phyloP scores from a whole-genome alignment of 2,888 invertebrate species.

The Ormyrus thymus region DNA sequence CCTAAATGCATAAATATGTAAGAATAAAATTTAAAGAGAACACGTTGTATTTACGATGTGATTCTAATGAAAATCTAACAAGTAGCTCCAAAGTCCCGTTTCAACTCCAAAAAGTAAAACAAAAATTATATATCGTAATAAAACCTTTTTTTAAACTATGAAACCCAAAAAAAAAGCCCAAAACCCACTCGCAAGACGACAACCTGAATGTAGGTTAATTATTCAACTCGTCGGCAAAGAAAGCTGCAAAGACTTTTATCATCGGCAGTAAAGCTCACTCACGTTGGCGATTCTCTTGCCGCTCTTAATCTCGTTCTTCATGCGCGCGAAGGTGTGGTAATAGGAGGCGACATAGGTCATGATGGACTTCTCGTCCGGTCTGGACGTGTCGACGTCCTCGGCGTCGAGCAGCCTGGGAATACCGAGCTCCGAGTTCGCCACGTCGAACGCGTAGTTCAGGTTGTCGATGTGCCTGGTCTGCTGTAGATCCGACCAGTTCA shows the following conservation, averaged over 20 bases:
- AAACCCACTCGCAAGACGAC: too few relatives aligned
- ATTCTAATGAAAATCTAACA: too few relatives aligned
- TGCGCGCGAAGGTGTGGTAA: conserved; percentile 98
- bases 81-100: too few relatives aligned
- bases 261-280: conserved; percentile 68
- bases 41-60: too few relatives aligned
- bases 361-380: conserved; percentile 98
- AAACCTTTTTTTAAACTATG: not conserved
- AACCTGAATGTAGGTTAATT: too few relatives aligned
- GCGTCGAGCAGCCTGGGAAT: conserved; percentile 95
- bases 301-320: conserved; percentile 99
- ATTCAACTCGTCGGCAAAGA: not conserved
- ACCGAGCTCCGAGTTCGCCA: conserved; percentile 93
- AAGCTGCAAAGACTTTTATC: not conserved
- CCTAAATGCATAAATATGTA: too few relatives aligned
- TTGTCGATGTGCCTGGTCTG: conserved; percentile 93
- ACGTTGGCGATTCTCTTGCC: conserved; percentile 98
- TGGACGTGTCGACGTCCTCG: conserved; percentile 95
- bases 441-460: conserved; percentile 97
- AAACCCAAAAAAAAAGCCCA: conserved; percentile 1
- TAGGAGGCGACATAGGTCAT: conserved; percentile 99
- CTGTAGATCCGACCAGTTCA: conserved; percentile 89
- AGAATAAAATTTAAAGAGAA: too few relatives aligned
- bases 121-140: too few relatives aligned
- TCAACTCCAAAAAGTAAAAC: too few relatives aligned